Evolutionary conservation across 2,888 invertebrate species (phyloP).

Genomic region (Melanostoma scalare): DNA sequence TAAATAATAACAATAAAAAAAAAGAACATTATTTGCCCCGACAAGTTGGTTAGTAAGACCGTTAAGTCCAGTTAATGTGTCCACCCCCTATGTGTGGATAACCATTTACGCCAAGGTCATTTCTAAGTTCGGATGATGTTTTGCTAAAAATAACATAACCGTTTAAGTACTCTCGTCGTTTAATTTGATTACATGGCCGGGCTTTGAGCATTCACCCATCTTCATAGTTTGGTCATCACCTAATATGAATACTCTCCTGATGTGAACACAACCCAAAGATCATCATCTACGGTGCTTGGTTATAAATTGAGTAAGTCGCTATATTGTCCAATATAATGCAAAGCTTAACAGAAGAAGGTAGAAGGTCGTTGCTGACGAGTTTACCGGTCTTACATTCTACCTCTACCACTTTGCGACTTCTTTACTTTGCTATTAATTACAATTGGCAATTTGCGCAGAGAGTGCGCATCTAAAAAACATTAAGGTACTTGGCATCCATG

Average conservation of each 20-base stretch:
- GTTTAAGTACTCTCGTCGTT: background rate
- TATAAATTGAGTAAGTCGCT: constrained; percentile 62
- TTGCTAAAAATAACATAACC: too few species aligned
- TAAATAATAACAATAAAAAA: constrained; percentile 39
- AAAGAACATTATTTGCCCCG: constrained; percentile 52
- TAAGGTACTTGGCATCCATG: background rate
- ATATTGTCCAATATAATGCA: constrained; percentile 20
- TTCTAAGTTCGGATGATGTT: too few species aligned
- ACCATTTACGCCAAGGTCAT: constrained; percentile 11
- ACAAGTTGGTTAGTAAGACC: constrained; percentile 60
- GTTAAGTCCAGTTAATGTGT: constrained; percentile 41
- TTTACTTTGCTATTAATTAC: constrained; percentile 53
- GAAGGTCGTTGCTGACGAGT: constrained; percentile 65
- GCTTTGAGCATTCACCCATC: too few species aligned
- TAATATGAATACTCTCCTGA: background rate
- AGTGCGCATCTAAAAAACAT: constrained; percentile 21
- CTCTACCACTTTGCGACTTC: constrained; percentile 32
- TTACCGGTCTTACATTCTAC: constrained; percentile 53
- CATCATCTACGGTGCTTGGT: constrained; percentile 37
- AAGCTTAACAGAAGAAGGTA: constrained; percentile 40
- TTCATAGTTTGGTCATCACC: too few species aligned
- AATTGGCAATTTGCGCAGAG: constrained; percentile 37
- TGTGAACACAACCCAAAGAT: constrained; percentile 37
- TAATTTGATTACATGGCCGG: background rate
- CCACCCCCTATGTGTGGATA: constrained; percentile 37